phyloP scores from a whole-genome alignment of 1,140 invertebrate genomes.

The Diorhabda elongata region DNA sequence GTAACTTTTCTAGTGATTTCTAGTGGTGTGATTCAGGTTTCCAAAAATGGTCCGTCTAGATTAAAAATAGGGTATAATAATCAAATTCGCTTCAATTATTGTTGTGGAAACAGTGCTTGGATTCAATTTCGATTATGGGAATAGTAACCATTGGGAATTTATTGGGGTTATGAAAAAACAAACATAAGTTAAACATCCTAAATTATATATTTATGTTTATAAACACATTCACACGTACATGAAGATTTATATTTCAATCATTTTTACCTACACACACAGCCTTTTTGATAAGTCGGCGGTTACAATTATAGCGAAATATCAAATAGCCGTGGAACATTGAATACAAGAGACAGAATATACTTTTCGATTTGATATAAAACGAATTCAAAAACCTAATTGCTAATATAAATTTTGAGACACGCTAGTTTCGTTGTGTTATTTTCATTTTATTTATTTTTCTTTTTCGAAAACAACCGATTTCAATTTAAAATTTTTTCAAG shows the following conservation, averaged over 20 bases:
- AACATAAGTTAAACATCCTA: conserved; percentile 35
- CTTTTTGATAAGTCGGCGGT: conserved; percentile 40
- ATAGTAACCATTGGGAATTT: neutral
- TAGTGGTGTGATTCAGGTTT: too few relatives aligned
- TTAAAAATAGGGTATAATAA: too few relatives aligned
- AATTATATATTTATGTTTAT: conserved; percentile 43
- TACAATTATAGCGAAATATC: conserved; percentile 35
- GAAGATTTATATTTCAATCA: conserved; percentile 27
- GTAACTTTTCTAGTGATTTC: too few relatives aligned
- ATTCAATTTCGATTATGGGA: too few relatives aligned
- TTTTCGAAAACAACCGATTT: neutral
- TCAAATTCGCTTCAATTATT: too few relatives aligned
- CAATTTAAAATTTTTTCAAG: neutral
- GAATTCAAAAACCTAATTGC: neutral
- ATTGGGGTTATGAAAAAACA: conserved; percentile 15
- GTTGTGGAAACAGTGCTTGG: too few relatives aligned
- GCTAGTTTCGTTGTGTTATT: conserved; percentile 29
- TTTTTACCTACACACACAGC: conserved; percentile 38
- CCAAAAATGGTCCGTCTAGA: too few relatives aligned
- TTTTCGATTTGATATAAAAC: conserved; percentile 26
- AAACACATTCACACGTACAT: conserved; percentile 47
- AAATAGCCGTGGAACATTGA: conserved; percentile 31
- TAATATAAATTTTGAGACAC: conserved; percentile 28
- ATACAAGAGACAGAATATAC: conserved; percentile 30
- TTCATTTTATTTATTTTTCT: neutral